phyloP scores from a whole-genome alignment of 2,113 vertebrate species.

The Peromyscus leucopus region DNA sequence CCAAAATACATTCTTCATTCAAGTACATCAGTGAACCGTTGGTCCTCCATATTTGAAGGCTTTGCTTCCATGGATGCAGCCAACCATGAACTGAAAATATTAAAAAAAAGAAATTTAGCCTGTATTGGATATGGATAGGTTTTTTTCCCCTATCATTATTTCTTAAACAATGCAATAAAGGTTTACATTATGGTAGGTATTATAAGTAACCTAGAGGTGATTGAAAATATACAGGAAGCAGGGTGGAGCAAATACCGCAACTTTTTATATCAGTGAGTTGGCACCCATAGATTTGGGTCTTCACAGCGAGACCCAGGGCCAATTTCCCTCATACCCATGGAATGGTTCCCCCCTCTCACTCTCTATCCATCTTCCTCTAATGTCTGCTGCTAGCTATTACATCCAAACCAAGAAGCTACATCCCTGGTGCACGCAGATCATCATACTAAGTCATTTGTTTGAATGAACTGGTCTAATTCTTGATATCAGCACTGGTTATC shows the following conservation, averaged over 20 bases:
- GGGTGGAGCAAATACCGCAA: background rate
- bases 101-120: background rate
- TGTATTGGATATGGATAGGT: background rate
- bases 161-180: background rate
- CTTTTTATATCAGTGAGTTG: background rate
- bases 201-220: background rate
- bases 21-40: background rate
- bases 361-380: slow-evolving; percentile 46
- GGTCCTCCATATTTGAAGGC: background rate
- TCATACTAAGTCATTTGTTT: background rate
- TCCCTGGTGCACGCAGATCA: background rate
- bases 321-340: too few relatives aligned
- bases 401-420: background rate
- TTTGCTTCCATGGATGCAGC: background rate
- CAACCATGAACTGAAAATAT: background rate
- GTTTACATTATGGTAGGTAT: background rate
- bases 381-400: slow-evolving; percentile 10
- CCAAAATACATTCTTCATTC: slow-evolving; percentile 43
- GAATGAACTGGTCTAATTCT: background rate
- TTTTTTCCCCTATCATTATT: background rate
- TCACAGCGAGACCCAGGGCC: background rate
- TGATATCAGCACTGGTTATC: slow-evolving; percentile 44
- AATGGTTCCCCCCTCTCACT: background rate
- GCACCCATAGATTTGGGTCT: background rate
- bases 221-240: background rate